Evolutionary conservation across 2,888 invertebrate genomes (phyloP).

Genomic region (Andricus curvator): DNA sequence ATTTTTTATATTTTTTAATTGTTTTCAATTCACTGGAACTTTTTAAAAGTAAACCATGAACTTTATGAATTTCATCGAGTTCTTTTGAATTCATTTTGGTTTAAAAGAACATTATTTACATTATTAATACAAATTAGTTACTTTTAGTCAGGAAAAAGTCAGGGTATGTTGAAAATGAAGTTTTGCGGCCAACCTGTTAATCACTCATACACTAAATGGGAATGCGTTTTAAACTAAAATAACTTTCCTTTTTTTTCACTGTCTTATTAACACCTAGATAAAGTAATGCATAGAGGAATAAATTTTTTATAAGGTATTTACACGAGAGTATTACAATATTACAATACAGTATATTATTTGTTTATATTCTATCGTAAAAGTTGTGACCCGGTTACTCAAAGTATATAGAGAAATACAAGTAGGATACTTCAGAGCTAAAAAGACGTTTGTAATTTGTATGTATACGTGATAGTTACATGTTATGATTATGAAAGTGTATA

Average conservation of each 20-base stretch:
- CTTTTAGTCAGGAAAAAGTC: too few relatives aligned
- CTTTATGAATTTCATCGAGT: too few relatives aligned
- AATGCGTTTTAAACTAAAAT: conserved; percentile 10
- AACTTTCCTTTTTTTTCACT: conserved; percentile 3
- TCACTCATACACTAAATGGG: neutral
- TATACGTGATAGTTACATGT: conserved; percentile 33
- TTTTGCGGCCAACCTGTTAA: neutral
- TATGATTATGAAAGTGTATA: conserved; percentile 58
- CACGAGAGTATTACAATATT: conserved; percentile 32
- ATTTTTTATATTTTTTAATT: too few relatives aligned
- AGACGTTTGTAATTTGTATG: conserved; percentile 18
- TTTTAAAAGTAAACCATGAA: too few relatives aligned
- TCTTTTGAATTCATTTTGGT: too few relatives aligned
- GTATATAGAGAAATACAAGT: conserved; percentile 3
- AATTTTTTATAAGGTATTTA: conserved; percentile 35
- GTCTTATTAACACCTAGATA: conserved; percentile 2
- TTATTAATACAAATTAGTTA: too few relatives aligned
- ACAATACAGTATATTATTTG: conserved; percentile 24
- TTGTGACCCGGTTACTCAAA: conserved; percentile 26
- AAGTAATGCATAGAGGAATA: conserved; percentile 30
- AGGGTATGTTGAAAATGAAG: too few relatives aligned
- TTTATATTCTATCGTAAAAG: conserved; percentile 29
- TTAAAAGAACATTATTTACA: too few relatives aligned
- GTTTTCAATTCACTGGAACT: too few relatives aligned
- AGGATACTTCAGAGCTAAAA: conserved; percentile 19